phyloP scores from a whole-genome alignment of 2,797 vertebrate species.

The Micrastur ruficollis region DNA sequence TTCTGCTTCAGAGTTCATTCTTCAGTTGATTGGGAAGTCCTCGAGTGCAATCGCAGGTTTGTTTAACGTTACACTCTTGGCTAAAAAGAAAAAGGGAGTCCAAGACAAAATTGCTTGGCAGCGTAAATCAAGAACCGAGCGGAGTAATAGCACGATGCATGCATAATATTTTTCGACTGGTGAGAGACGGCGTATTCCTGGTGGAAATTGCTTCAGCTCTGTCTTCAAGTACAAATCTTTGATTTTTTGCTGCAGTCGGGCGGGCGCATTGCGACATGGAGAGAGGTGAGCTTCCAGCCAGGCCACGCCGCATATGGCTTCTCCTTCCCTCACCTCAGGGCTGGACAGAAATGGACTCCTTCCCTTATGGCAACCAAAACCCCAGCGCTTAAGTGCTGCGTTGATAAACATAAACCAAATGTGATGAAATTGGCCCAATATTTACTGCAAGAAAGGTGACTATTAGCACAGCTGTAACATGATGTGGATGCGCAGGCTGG shows the following conservation, averaged over 20 bases:
- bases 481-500: neutral
- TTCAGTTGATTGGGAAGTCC: constrained; percentile 4
- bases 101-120: neutral
- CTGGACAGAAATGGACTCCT: neutral
- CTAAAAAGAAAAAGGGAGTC: neutral
- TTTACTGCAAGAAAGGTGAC: constrained; percentile 13
- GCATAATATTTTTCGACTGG: neutral
- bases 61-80: neutral
- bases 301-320: neutral
- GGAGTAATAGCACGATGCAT: neutral
- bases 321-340: neutral
- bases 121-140: neutral
- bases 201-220: neutral
- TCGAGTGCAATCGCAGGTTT: neutral
- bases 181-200: neutral
- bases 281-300: neutral
- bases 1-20: constrained; percentile 24
- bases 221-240: constrained; percentile 8
- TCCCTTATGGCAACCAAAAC: neutral
- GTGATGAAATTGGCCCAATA: constrained; percentile 28
- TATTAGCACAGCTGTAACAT: neutral
- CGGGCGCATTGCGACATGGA: neutral
- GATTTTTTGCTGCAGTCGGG: neutral
- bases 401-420: constrained; percentile 10
- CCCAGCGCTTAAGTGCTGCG: neutral